Percentiles rank a stretch among this genome's conserved stretches.
Conservation (phyloP, 1,140 invertebrate genomes). For the Acromyrmex echinatior region DNA sequence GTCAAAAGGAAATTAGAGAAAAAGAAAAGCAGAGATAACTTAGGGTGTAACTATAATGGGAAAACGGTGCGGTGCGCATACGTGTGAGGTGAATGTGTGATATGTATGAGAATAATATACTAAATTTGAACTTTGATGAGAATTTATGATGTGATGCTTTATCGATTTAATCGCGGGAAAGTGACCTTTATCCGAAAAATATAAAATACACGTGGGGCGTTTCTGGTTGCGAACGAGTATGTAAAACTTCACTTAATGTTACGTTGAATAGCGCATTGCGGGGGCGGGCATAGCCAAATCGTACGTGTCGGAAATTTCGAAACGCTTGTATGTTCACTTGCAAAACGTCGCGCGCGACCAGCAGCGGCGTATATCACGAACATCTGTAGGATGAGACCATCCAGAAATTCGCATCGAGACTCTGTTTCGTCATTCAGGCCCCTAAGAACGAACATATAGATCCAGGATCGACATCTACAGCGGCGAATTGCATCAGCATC, state of each 20-base stretch:
- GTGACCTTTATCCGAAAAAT: constrained; percentile 84
- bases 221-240: constrained; percentile 75
- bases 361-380: constrained; percentile 12
- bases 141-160: constrained; percentile 84
- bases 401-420: constrained; percentile 25
- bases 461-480: not conserved
- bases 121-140: constrained; percentile 78
- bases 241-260: constrained; percentile 74
- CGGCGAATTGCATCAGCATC: constrained; percentile 5
- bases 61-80: constrained; percentile 53
- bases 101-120: constrained; percentile 69
- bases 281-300: constrained; percentile 73
- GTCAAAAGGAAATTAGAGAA: constrained; percentile 80
- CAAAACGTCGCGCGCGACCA: constrained; percentile 54
- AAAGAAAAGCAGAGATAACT: constrained; percentile 71
- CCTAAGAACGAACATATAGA: constrained; percentile 22
- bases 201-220: constrained; percentile 79
- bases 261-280: constrained; percentile 71
- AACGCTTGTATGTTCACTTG: constrained; percentile 69
- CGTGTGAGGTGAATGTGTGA: constrained; percentile 69
- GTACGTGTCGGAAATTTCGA: constrained; percentile 75
- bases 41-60: constrained; percentile 70
- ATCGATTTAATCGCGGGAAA: constrained; percentile 84
- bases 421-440: constrained; percentile 23
- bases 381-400: constrained; percentile 11